Percentiles rank a stretch among this genome's conserved stretches.
These are phyloP conservation scores for Clamator glandarius DNA, from an alignment of 2,797 vertebrate species.

Conservation along the genomic window DNA sequence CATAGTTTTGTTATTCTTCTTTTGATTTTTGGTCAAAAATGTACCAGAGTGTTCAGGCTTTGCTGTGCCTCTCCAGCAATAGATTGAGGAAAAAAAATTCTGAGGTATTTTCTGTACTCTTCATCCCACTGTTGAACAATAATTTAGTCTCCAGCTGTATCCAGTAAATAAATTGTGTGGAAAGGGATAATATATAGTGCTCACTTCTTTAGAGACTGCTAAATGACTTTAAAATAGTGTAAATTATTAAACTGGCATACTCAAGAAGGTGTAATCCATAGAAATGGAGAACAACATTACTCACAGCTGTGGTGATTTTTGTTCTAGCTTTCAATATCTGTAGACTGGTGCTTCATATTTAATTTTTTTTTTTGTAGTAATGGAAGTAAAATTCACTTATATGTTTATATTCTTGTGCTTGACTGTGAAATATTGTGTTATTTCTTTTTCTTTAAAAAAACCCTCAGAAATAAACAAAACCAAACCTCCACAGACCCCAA, in stretches of 20 bases:
- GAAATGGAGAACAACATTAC: neutral
- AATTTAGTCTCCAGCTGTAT: slow-evolving; percentile 23
- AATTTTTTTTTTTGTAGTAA: neutral
- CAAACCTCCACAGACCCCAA: neutral
- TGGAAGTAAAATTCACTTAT: neutral
- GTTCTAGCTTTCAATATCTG: neutral
- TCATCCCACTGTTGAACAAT: neutral
- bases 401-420: neutral
- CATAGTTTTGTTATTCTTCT: neutral
- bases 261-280: slow-evolving; percentile 3
- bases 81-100: neutral
- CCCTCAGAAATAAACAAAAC: neutral
- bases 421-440: neutral
- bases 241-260: slow-evolving; percentile 26
- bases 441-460: neutral
- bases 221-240: slow-evolving; percentile 20
- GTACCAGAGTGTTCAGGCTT: neutral
- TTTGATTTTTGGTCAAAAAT: neutral
- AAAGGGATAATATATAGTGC: neutral
- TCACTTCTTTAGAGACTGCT: neutral
- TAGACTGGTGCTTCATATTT: neutral
- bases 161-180: neutral
- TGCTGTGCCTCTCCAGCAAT: neutral
- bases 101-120: neutral
- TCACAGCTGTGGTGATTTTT: slow-evolving; percentile 1